Conservation (phyloP, 2,888 invertebrate genomes). For the Ectropis crepuscularia region DNA sequence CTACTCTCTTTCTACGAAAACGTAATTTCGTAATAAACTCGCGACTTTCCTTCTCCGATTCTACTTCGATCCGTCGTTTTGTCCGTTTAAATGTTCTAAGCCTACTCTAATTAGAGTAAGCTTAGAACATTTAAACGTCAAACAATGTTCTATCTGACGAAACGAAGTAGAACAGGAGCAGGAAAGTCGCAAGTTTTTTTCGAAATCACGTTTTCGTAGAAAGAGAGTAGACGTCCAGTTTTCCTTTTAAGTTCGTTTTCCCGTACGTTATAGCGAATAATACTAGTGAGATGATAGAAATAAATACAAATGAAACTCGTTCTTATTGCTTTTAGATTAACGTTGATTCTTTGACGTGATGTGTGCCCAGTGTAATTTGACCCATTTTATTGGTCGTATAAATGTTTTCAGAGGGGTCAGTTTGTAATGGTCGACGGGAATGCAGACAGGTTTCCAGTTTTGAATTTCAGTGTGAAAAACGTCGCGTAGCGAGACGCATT, state of each 20-base stretch:
- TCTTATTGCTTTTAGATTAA: constrained; percentile 16
- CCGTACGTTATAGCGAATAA: not conserved
- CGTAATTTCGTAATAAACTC: too few relatives aligned
- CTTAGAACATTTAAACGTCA: too few relatives aligned
- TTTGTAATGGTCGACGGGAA: constrained; percentile 34
- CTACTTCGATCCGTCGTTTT: too few relatives aligned
- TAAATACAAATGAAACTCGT: constrained; percentile 8
- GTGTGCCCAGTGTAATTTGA: constrained; percentile 18
- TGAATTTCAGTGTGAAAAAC: constrained; percentile 63
- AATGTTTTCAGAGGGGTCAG: constrained; percentile 34
- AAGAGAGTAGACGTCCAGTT: too few relatives aligned
- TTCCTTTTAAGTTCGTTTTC: constrained; percentile 20
- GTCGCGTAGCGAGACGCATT: constrained; percentile 57
- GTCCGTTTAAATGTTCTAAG: too few relatives aligned
- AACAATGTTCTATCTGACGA: too few relatives aligned
- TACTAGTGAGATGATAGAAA: not conserved
- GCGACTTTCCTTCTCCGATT: too few relatives aligned
- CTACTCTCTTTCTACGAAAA: too few relatives aligned
- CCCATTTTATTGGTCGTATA: constrained; percentile 3
- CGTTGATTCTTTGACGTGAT: constrained; percentile 29
- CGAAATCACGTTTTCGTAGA: too few relatives aligned
- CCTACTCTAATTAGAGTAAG: too few relatives aligned
- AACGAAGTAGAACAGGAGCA: too few relatives aligned
- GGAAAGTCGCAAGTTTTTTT: too few relatives aligned
- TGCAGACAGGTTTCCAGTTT: constrained; percentile 56